phyloP scores from a whole-genome alignment of 64 coral and sea anemone genomes.

The Trachythela sp. region DNA sequence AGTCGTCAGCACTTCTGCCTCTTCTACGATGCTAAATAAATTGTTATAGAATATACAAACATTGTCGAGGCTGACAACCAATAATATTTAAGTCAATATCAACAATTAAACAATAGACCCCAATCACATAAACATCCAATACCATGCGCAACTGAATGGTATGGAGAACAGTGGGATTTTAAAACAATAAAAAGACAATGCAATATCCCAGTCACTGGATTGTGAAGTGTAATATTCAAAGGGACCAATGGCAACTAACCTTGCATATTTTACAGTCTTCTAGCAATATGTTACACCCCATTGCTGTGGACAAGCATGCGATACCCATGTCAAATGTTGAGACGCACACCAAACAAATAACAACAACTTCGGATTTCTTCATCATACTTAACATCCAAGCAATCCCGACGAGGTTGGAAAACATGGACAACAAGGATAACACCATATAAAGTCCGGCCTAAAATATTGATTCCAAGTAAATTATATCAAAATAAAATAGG shows the following conservation, averaged over 20 bases:
- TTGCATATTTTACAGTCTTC: background rate
- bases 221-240: background rate
- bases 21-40: background rate
- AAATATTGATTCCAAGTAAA: background rate
- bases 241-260: background rate
- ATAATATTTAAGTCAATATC: background rate
- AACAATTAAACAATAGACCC: no score
- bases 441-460: background rate
- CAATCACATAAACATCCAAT: no score
- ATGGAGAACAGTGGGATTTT: no score
- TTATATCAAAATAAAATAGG: no score
- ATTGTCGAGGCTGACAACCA: background rate
- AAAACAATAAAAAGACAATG: no score
- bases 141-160: no score
- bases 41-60: background rate
- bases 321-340: slow-evolving; percentile 21
- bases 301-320: background rate
- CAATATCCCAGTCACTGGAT: background rate
- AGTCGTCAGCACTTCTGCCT: background rate
- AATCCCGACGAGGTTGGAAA: background rate
- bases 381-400: background rate
- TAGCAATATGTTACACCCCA: background rate
- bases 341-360: background rate
- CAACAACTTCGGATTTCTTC: background rate
- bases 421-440: background rate